phyloP scores from a whole-genome alignment of 1,140 invertebrate species.

The Lasaia peninsularis region DNA sequence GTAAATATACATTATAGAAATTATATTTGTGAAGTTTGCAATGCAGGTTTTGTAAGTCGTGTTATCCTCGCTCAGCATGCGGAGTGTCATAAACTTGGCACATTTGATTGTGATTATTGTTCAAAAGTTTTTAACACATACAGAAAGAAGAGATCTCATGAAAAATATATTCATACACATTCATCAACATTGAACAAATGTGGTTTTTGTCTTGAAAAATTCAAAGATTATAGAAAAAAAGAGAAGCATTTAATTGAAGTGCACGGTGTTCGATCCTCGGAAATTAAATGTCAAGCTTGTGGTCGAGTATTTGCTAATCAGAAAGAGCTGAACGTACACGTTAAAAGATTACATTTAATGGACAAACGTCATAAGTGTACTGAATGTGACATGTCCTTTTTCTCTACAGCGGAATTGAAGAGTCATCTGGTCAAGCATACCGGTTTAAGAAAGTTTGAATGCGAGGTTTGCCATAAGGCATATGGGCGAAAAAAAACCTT shows the following conservation, averaged over 20 bases:
- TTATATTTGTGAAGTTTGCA: slow-evolving; percentile 47
- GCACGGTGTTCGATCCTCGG: slow-evolving; percentile 37
- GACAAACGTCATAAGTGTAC: slow-evolving; percentile 54
- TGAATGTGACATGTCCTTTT: slow-evolving; percentile 48
- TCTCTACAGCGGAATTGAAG: slow-evolving; percentile 30
- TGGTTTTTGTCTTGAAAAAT: slow-evolving; percentile 42
- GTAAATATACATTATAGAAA: slow-evolving; percentile 55
- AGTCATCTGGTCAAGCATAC: slow-evolving; percentile 43
- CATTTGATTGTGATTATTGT: slow-evolving; percentile 43
- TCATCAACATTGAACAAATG: slow-evolving; percentile 42
- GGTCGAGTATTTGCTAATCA: slow-evolving; percentile 46
- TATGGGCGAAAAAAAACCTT: slow-evolving; percentile 66
- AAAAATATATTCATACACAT: slow-evolving; percentile 41
- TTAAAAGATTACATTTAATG: slow-evolving; percentile 52
- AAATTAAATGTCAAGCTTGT: slow-evolving; percentile 49
- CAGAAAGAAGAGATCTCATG: slow-evolving; percentile 40
- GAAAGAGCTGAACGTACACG: slow-evolving; percentile 39
- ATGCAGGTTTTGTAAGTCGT: slow-evolving; percentile 43
- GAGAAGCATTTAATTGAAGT: slow-evolving; percentile 41
- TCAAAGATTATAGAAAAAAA: slow-evolving; percentile 40
- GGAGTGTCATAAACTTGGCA: slow-evolving; percentile 40
- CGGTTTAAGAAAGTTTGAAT: slow-evolving; percentile 34
- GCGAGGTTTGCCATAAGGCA: slow-evolving; percentile 60
- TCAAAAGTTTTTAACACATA: slow-evolving; percentile 40
- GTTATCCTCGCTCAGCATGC: slow-evolving; percentile 34